These are phyloP conservation scores for Streptopelia turtur DNA, from an alignment of 2,797 vertebrate species.

Conservation along the genomic window DNA sequence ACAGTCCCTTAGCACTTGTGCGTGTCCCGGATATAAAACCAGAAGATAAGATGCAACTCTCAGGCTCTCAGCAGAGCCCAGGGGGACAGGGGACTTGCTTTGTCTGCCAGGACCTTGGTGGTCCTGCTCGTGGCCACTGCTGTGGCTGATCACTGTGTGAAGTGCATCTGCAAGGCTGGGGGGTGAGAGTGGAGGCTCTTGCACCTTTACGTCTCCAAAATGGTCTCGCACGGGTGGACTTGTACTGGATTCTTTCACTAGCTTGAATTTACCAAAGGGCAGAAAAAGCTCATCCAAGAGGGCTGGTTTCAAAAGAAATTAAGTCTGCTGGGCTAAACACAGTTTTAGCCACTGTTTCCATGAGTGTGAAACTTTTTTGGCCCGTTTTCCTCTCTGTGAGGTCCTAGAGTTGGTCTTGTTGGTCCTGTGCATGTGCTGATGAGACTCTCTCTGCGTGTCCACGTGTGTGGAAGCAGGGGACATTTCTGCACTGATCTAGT, in stretches of 20 bases:
- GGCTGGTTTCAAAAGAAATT: not conserved
- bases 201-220: not conserved
- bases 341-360: not conserved
- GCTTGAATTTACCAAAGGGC: not conserved
- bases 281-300: not conserved
- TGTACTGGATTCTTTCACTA: not conserved
- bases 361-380: not conserved
- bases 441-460: not conserved
- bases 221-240: not conserved
- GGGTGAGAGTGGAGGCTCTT: not conserved
- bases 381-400: not conserved
- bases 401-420: not conserved
- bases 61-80: not conserved
- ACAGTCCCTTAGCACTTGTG: not conserved
- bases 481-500: not conserved
- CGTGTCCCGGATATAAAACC: not conserved
- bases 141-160: accelerated
- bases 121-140: not conserved
- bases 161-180: not conserved
- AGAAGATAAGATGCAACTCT: not conserved
- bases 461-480: not conserved
- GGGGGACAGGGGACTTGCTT: not conserved
- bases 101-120: not conserved
- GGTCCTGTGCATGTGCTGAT: not conserved
- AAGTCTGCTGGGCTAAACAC: not conserved